phyloP scores from a whole-genome alignment of 1,140 invertebrate genomes.

The Leptopilina boulardi region DNA sequence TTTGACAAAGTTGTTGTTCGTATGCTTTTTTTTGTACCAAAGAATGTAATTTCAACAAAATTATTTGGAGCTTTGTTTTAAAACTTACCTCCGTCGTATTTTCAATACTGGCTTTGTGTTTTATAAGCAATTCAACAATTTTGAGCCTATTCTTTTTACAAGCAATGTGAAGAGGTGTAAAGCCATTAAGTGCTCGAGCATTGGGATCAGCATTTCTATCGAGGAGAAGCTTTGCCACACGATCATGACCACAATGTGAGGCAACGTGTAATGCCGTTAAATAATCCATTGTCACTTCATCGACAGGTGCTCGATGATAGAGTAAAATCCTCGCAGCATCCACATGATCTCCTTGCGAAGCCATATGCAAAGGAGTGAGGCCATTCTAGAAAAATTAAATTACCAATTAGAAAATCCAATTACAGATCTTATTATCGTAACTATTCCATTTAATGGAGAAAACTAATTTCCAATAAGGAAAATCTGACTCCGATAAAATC shows the following conservation, averaged over 20 bases:
- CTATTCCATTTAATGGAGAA: not conserved
- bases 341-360: constrained; percentile 97
- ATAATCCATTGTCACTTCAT: constrained; percentile 98
- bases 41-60: too few species aligned
- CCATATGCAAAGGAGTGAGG: constrained; percentile 93
- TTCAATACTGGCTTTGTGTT: constrained; percentile 95
- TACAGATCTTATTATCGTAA: not conserved
- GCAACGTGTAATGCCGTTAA: constrained; percentile 97
- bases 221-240: constrained; percentile 95
- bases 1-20: too few species aligned
- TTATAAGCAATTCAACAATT: constrained; percentile 96
- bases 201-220: constrained; percentile 98
- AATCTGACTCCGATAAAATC: too few species aligned
- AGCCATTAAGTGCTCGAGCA: constrained; percentile 97
- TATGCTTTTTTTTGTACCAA: too few species aligned
- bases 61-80: not conserved
- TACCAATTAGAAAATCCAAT: not conserved
- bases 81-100: constrained; percentile 86
- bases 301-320: constrained; percentile 95
- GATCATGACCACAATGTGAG: constrained; percentile 94
- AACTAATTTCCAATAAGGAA: too few species aligned
- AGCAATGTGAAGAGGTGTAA: constrained; percentile 98
- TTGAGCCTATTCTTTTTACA: constrained; percentile 99
- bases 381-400: constrained; percentile 82
- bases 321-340: constrained; percentile 95